Conservation (phyloP, 2,797 vertebrate genomes). For the Scomberomorus guttatus region DNA sequence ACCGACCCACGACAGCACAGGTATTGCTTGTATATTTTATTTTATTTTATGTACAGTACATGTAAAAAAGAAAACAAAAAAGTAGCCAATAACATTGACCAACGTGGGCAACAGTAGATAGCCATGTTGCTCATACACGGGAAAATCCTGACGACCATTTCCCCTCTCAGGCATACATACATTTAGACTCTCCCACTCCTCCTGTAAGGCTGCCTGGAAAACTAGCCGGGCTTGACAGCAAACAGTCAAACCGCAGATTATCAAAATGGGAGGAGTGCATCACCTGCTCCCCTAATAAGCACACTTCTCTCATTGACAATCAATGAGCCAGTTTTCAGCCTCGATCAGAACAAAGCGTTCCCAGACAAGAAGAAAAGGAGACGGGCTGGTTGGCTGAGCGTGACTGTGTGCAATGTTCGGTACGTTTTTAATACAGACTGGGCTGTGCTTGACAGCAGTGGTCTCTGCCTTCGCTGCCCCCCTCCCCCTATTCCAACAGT, state of each 20-base stretch:
- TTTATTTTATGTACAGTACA: conserved; percentile 91
- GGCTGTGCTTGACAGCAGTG: conserved; percentile 30
- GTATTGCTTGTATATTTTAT: conserved; percentile 89
- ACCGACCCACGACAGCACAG: conserved; percentile 51
- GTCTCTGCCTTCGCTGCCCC: conserved; percentile 29
- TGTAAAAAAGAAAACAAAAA: conserved; percentile 81
- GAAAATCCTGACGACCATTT: conserved; percentile 58
- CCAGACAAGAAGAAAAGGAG: conserved; percentile 55
- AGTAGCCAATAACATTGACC: conserved; percentile 83
- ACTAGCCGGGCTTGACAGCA: conserved; percentile 47
- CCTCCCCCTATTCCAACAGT: conserved; percentile 64
- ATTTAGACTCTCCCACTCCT: conserved; percentile 41
- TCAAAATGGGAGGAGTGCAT: conserved; percentile 43
- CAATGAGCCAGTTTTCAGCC: conserved; percentile 33
- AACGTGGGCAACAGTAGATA: conserved; percentile 78
- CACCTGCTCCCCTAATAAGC: conserved; percentile 31
- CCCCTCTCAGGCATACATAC: conserved; percentile 63
- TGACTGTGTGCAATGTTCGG: conserved; percentile 68
- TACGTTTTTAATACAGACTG: conserved; percentile 65
- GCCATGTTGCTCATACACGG: conserved; percentile 75
- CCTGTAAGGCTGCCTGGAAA: conserved; percentile 62
- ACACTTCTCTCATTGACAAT: conserved; percentile 45
- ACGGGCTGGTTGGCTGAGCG: conserved; percentile 51
- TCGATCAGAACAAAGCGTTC: conserved; percentile 34
- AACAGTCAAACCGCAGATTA: conserved; percentile 57